A percentile compares a stretch with the other conserved stretches of the same genome.
Conservation (phyloP, 2,113 vertebrate genomes). For the Helogale parvula region DNA sequence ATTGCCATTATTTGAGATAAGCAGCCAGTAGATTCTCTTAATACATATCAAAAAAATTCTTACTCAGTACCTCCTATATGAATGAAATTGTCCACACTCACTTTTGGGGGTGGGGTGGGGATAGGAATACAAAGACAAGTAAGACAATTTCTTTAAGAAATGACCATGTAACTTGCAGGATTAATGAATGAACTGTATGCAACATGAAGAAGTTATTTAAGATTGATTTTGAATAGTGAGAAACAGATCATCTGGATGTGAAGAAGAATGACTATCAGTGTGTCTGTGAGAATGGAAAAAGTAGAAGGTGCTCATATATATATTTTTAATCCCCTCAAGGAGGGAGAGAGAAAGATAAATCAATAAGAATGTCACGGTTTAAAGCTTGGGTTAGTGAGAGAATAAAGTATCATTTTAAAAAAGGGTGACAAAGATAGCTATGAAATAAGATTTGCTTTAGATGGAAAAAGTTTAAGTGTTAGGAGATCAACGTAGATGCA, state of each 20-base stretch:
- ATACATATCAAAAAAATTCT: conserved; percentile 21
- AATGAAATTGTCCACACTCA: not conserved
- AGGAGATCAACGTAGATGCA: not conserved
- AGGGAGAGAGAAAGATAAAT: not conserved
- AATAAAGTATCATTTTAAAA: not conserved
- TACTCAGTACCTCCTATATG: not conserved
- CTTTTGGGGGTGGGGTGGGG: not conserved
- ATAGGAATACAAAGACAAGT: not conserved
- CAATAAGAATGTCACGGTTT: not conserved
- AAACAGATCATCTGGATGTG: not conserved
- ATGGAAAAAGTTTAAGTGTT: not conserved
- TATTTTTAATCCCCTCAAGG: no score
- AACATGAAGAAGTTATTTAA: not conserved
- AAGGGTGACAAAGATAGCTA: not conserved
- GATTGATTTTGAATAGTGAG: not conserved
- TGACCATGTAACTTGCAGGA: not conserved
- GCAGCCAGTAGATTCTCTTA: not conserved
- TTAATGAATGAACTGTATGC: not conserved
- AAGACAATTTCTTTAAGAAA: conserved; percentile 25
- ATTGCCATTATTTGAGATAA: conserved; percentile 34
- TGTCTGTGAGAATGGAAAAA: not conserved
- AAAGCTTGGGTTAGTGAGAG: not conserved
- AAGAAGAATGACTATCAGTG: not conserved
- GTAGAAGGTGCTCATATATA: not conserved
- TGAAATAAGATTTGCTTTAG: not conserved